Conservation (phyloP, 2,888 invertebrate species). For the Andrena bicolor region DNA sequence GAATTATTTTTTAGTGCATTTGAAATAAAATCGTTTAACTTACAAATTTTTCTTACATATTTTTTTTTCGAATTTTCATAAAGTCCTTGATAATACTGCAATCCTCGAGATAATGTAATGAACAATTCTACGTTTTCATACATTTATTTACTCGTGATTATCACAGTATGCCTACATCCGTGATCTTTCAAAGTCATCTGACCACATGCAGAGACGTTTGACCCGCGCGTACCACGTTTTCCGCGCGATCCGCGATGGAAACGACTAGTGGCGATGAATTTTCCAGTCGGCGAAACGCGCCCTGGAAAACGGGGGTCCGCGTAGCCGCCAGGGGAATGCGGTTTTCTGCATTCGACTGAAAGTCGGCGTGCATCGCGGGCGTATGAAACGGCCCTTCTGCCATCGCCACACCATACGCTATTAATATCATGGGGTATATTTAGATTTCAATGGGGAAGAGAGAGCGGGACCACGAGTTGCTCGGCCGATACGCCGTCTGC, state of each 20-base stretch:
- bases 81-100: too few relatives aligned
- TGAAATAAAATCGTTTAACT: too few relatives aligned
- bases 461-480: constrained; percentile 66
- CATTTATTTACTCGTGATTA: too few relatives aligned
- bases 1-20: too few relatives aligned
- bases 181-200: background rate
- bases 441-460: constrained; percentile 82
- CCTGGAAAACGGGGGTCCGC: constrained; percentile 29
- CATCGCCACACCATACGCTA: constrained; percentile 76
- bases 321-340: constrained; percentile 56
- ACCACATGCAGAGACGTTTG: too few relatives aligned
- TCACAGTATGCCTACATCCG: background rate
- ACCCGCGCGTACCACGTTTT: background rate
- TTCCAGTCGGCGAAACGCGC: constrained; percentile 14
- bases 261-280: background rate
- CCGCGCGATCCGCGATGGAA: background rate
- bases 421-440: constrained; percentile 83
- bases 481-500: constrained; percentile 74
- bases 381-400: constrained; percentile 73
- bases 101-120: too few relatives aligned
- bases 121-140: too few relatives aligned
- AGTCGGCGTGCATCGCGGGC: constrained; percentile 59
- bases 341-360: constrained; percentile 62
- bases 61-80: too few relatives aligned
- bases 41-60: too few relatives aligned